These are phyloP conservation scores for Folsomia manolachei DNA, from an alignment of 2,888 invertebrate genomes.

Conservation along the genomic window DNA sequence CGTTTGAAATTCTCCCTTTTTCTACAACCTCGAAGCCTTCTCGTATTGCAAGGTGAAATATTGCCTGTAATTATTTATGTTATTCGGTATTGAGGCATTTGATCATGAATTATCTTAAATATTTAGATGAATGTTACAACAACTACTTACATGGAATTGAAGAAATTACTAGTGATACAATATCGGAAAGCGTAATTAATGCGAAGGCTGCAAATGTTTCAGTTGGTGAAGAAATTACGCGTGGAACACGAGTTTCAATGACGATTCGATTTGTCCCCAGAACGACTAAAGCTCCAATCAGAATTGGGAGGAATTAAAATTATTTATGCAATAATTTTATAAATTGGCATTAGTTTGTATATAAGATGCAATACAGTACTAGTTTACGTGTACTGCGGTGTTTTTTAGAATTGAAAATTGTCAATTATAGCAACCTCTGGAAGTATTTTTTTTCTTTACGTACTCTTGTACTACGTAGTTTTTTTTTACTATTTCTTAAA, in stretches of 20 bases:
- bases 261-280: conserved; percentile 93
- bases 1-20: conserved; percentile 67
- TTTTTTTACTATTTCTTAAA: not conserved
- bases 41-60: conserved; percentile 80
- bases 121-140: conserved; percentile 77
- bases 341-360: no score
- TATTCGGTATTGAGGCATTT: no score
- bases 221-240: conserved; percentile 60
- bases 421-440: no score
- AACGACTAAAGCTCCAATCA: conserved; percentile 61
- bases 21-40: conserved; percentile 81
- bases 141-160: conserved; percentile 83
- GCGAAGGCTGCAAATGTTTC: conserved; percentile 58
- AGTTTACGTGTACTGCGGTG: no score
- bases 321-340: not conserved
- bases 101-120: no score
- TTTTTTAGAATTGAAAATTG: no score
- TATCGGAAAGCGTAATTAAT: conserved; percentile 58
- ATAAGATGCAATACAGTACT: no score
- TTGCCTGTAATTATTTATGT: no score
- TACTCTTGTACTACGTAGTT: no score
- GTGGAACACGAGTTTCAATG: conserved; percentile 76
- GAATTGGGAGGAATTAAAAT: not conserved
- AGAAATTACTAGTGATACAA: conserved; percentile 65
- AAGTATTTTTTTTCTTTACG: no score